These are phyloP conservation scores for Endotricha flammealis DNA, from an alignment of 2,888 invertebrate species.

Conservation along the genomic window DNA sequence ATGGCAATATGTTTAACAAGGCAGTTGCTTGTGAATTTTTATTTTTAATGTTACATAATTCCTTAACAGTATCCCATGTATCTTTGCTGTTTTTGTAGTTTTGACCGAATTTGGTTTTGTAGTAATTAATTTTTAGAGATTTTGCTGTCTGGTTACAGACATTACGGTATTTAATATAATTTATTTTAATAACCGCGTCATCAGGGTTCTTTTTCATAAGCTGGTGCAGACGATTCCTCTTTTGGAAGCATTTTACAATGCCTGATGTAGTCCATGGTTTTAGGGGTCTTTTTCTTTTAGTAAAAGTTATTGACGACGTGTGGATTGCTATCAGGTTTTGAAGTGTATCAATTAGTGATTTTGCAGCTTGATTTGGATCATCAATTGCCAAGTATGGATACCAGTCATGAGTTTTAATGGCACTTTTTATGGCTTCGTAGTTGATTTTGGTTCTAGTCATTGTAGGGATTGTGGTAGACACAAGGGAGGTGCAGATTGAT, in stretches of 20 bases:
- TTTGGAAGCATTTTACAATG: conserved; percentile 8
- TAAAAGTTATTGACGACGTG: not conserved
- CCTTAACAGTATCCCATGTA: conserved; percentile 9
- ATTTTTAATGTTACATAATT: conserved; percentile 7
- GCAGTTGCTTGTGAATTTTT: conserved; percentile 6
- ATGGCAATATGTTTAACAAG: not conserved
- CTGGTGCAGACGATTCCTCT: conserved; percentile 6
- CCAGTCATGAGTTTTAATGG: not conserved
- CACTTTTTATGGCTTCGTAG: not conserved
- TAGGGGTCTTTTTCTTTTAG: conserved; percentile 7
- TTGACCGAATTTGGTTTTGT: conserved; percentile 5
- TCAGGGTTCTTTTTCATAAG: conserved; percentile 9
- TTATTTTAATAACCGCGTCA: not conserved
- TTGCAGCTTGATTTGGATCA: not conserved
- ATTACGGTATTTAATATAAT: conserved; percentile 10
- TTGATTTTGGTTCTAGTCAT: not conserved
- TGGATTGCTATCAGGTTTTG: not conserved
- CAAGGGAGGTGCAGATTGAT: not conserved
- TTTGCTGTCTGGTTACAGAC: conserved; percentile 6
- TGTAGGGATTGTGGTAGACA: not conserved
- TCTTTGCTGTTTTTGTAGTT: conserved; percentile 12
- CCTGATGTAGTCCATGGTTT: conserved; percentile 11
- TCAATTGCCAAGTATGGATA: not conserved
- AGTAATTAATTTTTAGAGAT: conserved; percentile 4
- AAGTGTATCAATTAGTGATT: not conserved